Percentiles rank a stretch among this genome's conserved stretches.
Conservation (phyloP, 2,888 invertebrate species). For the Micropterix aruncella region DNA sequence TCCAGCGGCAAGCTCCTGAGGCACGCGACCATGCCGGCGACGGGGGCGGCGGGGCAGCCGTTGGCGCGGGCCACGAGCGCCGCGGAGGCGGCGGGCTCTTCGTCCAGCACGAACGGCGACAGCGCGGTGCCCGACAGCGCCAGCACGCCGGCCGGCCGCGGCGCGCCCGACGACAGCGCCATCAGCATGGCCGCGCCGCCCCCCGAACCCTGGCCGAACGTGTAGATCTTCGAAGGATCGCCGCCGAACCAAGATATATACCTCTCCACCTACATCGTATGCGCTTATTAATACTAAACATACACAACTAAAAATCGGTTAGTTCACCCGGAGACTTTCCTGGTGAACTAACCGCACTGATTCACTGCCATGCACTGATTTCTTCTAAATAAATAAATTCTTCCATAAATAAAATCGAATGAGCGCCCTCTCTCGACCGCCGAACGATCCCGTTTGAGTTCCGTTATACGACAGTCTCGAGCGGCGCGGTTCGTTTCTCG, state of each 20-base stretch:
- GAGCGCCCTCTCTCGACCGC: too few relatives aligned
- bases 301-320: too few relatives aligned
- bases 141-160: conserved; percentile 46
- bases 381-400: too few relatives aligned
- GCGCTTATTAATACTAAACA: too few relatives aligned
- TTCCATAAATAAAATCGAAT: too few relatives aligned
- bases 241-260: conserved; percentile 69
- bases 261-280: conserved; percentile 29
- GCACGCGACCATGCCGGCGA: conserved; percentile 50
- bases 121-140: conserved; percentile 65
- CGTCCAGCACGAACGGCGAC: conserved; percentile 55
- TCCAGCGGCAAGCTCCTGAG: conserved; percentile 39
- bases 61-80: conserved; percentile 45
- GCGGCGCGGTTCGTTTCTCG: too few relatives aligned
- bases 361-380: too few relatives aligned
- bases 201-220: conserved; percentile 68
- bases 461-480: too few relatives aligned
- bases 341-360: too few relatives aligned
- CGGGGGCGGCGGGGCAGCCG: conserved; percentile 43
- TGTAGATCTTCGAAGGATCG: conserved; percentile 52
- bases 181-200: conserved; percentile 59
- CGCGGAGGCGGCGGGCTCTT: conserved; percentile 45
- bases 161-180: conserved; percentile 48
- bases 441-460: too few relatives aligned
- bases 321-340: too few relatives aligned